These are phyloP conservation scores for Conger conger DNA, from an alignment of 2,113 vertebrate genomes.

Conservation along the genomic window DNA sequence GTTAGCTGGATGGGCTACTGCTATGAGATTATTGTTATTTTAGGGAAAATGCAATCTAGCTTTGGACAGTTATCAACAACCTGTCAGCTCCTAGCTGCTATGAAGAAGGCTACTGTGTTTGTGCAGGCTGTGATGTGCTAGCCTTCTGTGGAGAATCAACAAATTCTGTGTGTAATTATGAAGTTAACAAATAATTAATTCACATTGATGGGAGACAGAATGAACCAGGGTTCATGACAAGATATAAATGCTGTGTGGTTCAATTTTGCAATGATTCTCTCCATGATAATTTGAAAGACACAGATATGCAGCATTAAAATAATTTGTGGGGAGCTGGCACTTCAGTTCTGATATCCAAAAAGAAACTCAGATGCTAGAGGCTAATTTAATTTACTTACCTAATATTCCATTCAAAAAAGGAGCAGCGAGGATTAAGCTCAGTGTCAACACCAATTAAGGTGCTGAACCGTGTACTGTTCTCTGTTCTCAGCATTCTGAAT, in stretches of 20 bases:
- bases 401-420: neutral
- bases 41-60: slow-evolving; percentile 17
- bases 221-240: neutral
- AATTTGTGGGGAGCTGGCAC: neutral
- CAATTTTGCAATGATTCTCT: neutral
- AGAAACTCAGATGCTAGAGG: neutral
- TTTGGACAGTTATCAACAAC: slow-evolving; percentile 8
- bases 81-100: neutral
- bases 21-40: slow-evolving; percentile 24
- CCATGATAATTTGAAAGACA: neutral
- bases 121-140: slow-evolving; percentile 1
- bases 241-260: neutral
- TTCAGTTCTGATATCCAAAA: neutral
- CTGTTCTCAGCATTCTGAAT: neutral
- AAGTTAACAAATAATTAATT: neutral
- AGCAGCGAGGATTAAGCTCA: neutral
- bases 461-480: neutral
- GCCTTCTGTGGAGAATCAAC: neutral
- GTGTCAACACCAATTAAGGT: neutral
- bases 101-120: slow-evolving; percentile 20
- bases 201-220: neutral
- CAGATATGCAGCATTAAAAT: neutral
- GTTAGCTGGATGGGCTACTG: slow-evolving; percentile 14
- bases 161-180: slow-evolving; percentile 5
- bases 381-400: neutral